Conservation (phyloP, 2,888 invertebrate species). For the Leptopilina myrica region DNA sequence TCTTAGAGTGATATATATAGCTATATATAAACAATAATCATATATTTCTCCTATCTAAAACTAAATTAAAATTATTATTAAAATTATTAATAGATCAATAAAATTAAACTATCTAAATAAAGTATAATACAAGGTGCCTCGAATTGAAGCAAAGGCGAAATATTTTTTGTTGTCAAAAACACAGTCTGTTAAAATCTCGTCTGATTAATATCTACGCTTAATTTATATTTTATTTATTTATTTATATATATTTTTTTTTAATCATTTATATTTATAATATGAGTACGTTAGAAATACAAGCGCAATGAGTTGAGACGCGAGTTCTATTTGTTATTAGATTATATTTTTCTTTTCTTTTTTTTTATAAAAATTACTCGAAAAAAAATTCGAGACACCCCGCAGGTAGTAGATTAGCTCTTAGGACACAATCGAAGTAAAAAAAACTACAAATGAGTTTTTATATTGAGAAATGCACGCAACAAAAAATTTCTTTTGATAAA, state of each 20-base stretch:
- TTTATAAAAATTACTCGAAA: slow-evolving; percentile 35
- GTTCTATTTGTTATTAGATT: slow-evolving; percentile 40
- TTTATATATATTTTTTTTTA: too few species aligned
- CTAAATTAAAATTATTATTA: slow-evolving; percentile 50
- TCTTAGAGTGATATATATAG: slow-evolving; percentile 19
- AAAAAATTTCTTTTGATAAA: not conserved
- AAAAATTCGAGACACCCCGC: slow-evolving; percentile 48
- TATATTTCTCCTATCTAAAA: slow-evolving; percentile 54
- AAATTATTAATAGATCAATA: slow-evolving; percentile 47
- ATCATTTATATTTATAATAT: not conserved
- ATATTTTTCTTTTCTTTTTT: slow-evolving; percentile 48
- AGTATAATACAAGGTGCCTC: slow-evolving; percentile 57
- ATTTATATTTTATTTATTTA: not conserved
- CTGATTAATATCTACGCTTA: slow-evolving; percentile 44
- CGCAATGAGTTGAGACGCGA: slow-evolving; percentile 22
- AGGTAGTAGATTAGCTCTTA: slow-evolving; percentile 41
- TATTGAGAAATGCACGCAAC: not conserved
- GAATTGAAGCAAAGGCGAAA: slow-evolving; percentile 45
- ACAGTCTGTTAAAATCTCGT: slow-evolving; percentile 50
- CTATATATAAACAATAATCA: slow-evolving; percentile 21
- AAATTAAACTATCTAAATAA: slow-evolving; percentile 48
- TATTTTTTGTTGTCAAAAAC: slow-evolving; percentile 22
- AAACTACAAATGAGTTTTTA: slow-evolving; percentile 7
- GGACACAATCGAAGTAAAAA: slow-evolving; percentile 36
- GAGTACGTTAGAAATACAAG: slow-evolving; percentile 40